Conservation (phyloP, 2,888 invertebrate genomes). For the Plemyria rubiginata region DNA sequence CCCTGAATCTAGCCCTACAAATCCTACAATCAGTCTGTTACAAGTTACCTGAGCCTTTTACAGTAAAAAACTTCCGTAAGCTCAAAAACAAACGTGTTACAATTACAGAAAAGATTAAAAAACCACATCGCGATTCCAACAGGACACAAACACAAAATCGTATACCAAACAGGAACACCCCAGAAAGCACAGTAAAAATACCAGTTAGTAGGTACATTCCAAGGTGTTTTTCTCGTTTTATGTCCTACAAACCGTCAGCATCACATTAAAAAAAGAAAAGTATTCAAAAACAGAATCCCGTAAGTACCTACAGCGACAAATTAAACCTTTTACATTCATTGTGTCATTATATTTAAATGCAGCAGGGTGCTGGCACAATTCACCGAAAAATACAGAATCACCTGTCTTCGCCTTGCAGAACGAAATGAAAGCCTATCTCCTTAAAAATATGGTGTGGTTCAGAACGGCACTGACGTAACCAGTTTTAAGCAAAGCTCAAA, state of each 20-base stretch:
- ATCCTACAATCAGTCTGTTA: too few species aligned
- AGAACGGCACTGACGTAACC: slow-evolving; percentile 37
- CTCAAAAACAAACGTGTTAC: too few species aligned
- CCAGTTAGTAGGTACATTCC: background rate
- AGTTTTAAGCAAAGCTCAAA: slow-evolving; percentile 62
- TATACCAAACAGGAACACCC: slow-evolving; percentile 9
- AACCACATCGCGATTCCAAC: slow-evolving; percentile 21
- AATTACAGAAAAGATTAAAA: slow-evolving; percentile 6
- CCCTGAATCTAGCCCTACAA: too few species aligned
- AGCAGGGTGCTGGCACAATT: slow-evolving; percentile 61
- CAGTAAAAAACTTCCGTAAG: too few species aligned
- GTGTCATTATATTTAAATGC: slow-evolving; percentile 73
- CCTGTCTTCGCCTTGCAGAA: slow-evolving; percentile 49
- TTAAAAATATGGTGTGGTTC: slow-evolving; percentile 46
- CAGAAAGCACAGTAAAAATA: background rate
- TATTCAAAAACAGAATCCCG: slow-evolving; percentile 45
- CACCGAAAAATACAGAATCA: slow-evolving; percentile 62
- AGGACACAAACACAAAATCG: slow-evolving; percentile 15
- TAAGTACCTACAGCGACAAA: slow-evolving; percentile 64
- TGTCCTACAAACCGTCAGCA: slow-evolving; percentile 46
- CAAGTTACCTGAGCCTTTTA: too few species aligned
- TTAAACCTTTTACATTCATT: slow-evolving; percentile 63
- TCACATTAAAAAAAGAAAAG: slow-evolving; percentile 49
- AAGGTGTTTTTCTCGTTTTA: slow-evolving; percentile 34
- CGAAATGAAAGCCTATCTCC: slow-evolving; percentile 46